These are phyloP conservation scores for Dryobotodes eremita DNA, from an alignment of 2,888 invertebrate species.

Conservation along the genomic window DNA sequence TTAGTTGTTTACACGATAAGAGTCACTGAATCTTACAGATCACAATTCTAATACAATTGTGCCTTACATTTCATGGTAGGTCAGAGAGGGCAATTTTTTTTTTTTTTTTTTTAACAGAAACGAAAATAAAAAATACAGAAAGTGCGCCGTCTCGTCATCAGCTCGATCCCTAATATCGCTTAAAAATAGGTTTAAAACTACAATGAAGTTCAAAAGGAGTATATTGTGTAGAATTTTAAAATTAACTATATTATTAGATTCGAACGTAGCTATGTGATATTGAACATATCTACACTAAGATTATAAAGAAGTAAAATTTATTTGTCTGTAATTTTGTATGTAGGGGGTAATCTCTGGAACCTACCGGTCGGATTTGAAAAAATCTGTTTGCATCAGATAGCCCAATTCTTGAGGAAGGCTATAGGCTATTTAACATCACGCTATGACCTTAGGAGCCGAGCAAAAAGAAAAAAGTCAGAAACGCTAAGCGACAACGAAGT, in stretches of 20 bases:
- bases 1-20: background rate
- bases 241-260: background rate
- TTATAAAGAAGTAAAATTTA: too few species aligned
- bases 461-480: too few species aligned
- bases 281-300: background rate
- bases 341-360: too few species aligned
- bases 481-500: too few species aligned
- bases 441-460: too few species aligned
- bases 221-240: conserved; percentile 4
- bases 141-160: background rate
- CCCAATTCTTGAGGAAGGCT: too few species aligned
- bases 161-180: background rate
- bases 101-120: background rate
- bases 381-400: too few species aligned
- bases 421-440: too few species aligned
- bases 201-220: background rate
- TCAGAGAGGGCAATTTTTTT: background rate
- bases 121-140: background rate
- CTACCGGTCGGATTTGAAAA: too few species aligned
- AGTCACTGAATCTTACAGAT: background rate
- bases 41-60: background rate
- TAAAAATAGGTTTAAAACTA: conserved; percentile 1
- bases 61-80: background rate
- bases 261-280: conserved; percentile 35
- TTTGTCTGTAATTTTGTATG: too few species aligned